Evolutionary conservation across 2,888 invertebrate species (phyloP).

Genomic region (Druceiella hillmani): DNA sequence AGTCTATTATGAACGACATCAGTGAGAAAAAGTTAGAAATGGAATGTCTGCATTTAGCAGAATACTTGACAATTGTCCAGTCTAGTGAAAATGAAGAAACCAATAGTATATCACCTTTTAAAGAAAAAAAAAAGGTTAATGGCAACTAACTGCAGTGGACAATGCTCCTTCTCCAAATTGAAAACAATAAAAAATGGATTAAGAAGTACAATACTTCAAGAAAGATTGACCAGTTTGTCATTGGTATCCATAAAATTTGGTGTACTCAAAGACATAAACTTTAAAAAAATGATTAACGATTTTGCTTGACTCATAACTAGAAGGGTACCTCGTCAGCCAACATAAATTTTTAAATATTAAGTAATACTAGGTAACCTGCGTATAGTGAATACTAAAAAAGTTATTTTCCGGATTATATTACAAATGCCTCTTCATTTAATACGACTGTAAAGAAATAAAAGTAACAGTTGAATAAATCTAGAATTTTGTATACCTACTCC

Average conservation of each 20-base stretch:
- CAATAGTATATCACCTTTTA: constrained; percentile 21
- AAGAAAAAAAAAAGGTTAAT: constrained; percentile 25
- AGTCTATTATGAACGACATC: constrained; percentile 20
- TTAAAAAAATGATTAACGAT: constrained; percentile 26
- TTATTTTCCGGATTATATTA: too few relatives aligned
- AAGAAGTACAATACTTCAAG: constrained; percentile 24
- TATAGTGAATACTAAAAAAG: too few relatives aligned
- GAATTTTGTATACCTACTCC: too few relatives aligned
- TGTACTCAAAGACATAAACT: constrained; percentile 23
- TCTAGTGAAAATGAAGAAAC: constrained; percentile 17
- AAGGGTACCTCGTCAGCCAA: too few relatives aligned
- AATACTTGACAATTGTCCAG: constrained; percentile 23
- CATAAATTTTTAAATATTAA: too few relatives aligned
- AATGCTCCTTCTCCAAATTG: constrained; percentile 24
- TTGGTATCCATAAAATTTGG: constrained; percentile 26
- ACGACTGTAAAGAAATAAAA: too few relatives aligned
- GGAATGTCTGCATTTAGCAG: constrained; percentile 24
- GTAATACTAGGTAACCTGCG: too few relatives aligned
- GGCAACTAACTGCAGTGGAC: constrained; percentile 25
- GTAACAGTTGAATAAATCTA: too few relatives aligned
- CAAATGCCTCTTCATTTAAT: too few relatives aligned
- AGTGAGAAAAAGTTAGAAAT: constrained; percentile 21
- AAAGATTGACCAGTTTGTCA: constrained; percentile 22
- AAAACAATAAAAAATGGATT: constrained; percentile 25
- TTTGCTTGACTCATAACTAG: too few relatives aligned